These are phyloP conservation scores for Isoperla grammatica DNA, from an alignment of 2,888 invertebrate species.

Conservation along the genomic window DNA sequence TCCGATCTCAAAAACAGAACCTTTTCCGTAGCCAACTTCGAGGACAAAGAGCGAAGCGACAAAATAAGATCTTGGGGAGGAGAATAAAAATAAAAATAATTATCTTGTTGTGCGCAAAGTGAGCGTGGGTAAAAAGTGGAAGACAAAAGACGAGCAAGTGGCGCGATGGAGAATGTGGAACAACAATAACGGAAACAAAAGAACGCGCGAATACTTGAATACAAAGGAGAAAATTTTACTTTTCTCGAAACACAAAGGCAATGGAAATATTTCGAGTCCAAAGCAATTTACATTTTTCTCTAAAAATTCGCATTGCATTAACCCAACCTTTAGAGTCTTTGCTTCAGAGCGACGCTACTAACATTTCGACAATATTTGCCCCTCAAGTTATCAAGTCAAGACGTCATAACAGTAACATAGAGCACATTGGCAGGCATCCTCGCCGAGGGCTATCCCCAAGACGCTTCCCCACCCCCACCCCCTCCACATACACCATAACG, in stretches of 20 bases:
- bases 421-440: too few species aligned
- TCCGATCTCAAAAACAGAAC: constrained; percentile 5
- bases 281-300: constrained; percentile 17
- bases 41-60: neutral
- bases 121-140: constrained; percentile 9
- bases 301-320: constrained; percentile 3
- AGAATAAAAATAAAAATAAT: constrained; percentile 15
- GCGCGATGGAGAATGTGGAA: constrained; percentile 27
- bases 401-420: too few species aligned
- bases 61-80: constrained; percentile 1
- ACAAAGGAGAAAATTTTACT: constrained; percentile 24
- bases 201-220: constrained; percentile 23
- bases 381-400: too few species aligned
- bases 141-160: constrained; percentile 26
- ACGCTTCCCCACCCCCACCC: too few species aligned
- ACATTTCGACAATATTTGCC: too few species aligned
- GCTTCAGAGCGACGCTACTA: too few species aligned
- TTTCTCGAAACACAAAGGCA: constrained; percentile 11
- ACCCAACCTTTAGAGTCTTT: too few species aligned
- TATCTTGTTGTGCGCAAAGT: constrained; percentile 1
- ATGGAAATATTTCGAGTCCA: constrained; percentile 16
- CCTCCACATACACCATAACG: too few species aligned
- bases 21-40: neutral
- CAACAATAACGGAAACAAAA: constrained; percentile 28
- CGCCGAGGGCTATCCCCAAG: too few species aligned